Evolutionary conservation across 2,888 invertebrate genomes (phyloP), one percentile per base, ranked within the genome.

Genomic region (Drosophila testacea): DNA sequence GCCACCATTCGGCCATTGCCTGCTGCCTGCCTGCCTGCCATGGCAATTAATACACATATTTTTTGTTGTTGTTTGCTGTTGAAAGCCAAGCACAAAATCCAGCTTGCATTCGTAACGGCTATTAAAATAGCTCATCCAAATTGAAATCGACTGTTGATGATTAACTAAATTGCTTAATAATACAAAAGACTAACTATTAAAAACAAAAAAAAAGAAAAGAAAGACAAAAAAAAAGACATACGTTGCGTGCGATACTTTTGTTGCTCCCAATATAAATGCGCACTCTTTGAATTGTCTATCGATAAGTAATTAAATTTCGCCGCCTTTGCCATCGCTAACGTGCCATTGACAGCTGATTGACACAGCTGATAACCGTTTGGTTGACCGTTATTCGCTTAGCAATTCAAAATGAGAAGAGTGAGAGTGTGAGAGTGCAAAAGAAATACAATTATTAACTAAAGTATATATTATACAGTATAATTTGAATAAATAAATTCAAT

Each of bases 81-180:
- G 44, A 56, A 48, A 75, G 50, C 42, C 55, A 44, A n/a, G 39
- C 50, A 61, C 27, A 64, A 22, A 59, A 55, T 22, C 48, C 63
- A 69, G 65, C 44, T 73, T 67, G 69, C 83, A 69, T 76, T 83
- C 46, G 79, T 64, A 55, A 64, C 63, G 80, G 69, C 69, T 55
- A 88, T 88, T 88, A 79, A 83, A 83, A 88, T 88, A 67, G 69
- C 65, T 77, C 63, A 82, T 38, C 77, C 69, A 82, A 88, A 83
- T 88, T 88, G 83, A 83, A 80, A 79, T 72, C 77, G 71, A 59
- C 60, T 55, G 44, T 60, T 64, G 38, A 77, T 41, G 51, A 72
- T 69, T 61, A 73, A 42, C 56, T 65, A 81, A 83, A 81, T 81
- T 78, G 79, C 87, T 81, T 68, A 81, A 81, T 81, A 80, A 77